Percentiles rank a stretch among this genome's conserved stretches.
phyloP scores from a whole-genome alignment of 2,113 vertebrate genomes.

The Petrocephalus microphthalmus region DNA sequence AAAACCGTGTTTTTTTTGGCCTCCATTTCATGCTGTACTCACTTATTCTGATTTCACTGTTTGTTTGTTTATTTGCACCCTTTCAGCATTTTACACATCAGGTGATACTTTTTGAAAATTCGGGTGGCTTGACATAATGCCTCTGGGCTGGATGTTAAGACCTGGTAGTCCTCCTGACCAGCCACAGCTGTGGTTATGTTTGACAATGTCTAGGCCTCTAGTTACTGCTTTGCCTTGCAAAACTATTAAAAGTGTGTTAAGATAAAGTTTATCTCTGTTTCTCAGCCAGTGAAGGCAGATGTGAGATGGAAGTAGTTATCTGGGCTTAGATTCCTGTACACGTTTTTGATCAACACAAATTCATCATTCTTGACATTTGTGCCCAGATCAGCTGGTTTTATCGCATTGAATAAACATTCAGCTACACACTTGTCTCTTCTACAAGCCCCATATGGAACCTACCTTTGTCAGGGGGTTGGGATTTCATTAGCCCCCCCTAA shows the following conservation, averaged over 20 bases:
- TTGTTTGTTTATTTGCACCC: not conserved
- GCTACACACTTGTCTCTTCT: not conserved
- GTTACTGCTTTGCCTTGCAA: constrained; percentile 3
- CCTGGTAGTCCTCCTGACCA: not conserved
- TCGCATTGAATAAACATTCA: not conserved
- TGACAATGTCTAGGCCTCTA: not conserved
- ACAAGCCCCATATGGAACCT: not conserved
- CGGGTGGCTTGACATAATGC: not conserved
- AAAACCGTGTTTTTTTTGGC: not conserved
- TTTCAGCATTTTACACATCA: not conserved
- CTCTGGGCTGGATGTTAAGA: not conserved
- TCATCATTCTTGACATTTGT: constrained; percentile 12
- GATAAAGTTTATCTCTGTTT: constrained; percentile 16
- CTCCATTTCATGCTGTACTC: not conserved
- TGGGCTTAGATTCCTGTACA: not conserved
- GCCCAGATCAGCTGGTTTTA: constrained; percentile 7
- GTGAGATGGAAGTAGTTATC: constrained; percentile 19
- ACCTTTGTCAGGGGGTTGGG: not conserved
- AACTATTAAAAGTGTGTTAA: constrained; percentile 10
- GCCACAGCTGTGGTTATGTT: constrained; percentile 5
- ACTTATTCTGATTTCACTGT: not conserved
- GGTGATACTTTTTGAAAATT: not conserved
- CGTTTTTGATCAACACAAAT: not conserved
- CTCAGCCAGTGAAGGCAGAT: not conserved
- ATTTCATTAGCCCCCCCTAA: not conserved